Evolutionary conservation across 2,113 vertebrate genomes (phyloP), one percentile per base, ranked within the genome.

Genomic region (Clarias magur): DNA sequence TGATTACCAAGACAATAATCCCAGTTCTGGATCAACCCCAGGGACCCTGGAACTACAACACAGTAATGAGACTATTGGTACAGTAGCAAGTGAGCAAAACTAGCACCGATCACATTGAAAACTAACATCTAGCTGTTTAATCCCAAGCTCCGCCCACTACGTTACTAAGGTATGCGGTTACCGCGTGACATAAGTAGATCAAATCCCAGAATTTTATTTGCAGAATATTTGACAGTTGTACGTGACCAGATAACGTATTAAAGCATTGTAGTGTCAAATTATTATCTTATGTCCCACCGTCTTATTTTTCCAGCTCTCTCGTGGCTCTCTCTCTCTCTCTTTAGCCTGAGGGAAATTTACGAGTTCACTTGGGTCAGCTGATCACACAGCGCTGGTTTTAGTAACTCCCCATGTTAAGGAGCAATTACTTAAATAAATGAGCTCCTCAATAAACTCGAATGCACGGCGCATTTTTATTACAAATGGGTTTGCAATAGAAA

Each of bases 321-420:
- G 42, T 19, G 5, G 27, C 53, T 78, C 53, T 56, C 25, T 56
- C 53, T 56, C 25, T 56, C 53, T 30, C 75, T 56, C 53, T 79
- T 0, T 42, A 67, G 62, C 88, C 80, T 79, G 60, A 83, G 86
- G 86, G 65, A 88, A 53, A 79, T 82, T 57, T 63, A 86, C 75
- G n/a, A 75, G 42, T 87, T 88, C 54, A 85, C 88, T 17, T 48
- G n/a, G 48, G 63, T 89, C 68, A 72, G 68, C 81, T 88, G 80
- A 90, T 89, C 70, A 89, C 86, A 82, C 80, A 72, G 80, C 81
- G 60, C 75, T 76, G 84, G 85, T 89, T 86, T 84, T 78, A 65
- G n/a, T 89, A 85, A 91, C 83, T 89, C 85, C 79, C 38, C 84
- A 59, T 34, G 21, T 56, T 42, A 89, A 88, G 73, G 38, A 42